Percentiles rank a stretch among this genome's conserved stretches.
These are phyloP conservation scores for Drepana arcuata DNA, from an alignment of 1,140 invertebrate species.

Conservation along the genomic window DNA sequence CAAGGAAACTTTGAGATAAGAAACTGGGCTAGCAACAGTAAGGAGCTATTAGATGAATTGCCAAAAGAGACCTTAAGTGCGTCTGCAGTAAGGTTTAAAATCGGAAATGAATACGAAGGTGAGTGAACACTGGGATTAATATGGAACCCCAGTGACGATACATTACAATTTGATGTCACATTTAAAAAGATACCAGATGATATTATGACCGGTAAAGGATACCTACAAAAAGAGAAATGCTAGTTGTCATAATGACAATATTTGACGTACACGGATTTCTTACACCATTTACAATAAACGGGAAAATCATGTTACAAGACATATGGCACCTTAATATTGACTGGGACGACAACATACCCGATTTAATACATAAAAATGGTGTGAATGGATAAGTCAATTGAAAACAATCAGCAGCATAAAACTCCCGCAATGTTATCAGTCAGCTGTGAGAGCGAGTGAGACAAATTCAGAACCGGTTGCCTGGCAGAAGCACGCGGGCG, in stretches of 20 bases:
- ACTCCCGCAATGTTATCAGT: no score
- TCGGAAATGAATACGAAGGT: slow-evolving; percentile 5
- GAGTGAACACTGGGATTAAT: slow-evolving; percentile 13
- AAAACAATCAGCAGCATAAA: no score
- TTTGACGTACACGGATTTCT: slow-evolving; percentile 7
- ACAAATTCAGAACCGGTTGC: no score
- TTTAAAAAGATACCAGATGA: slow-evolving; percentile 6
- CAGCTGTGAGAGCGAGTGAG: neutral
- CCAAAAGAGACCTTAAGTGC: slow-evolving; percentile 3
- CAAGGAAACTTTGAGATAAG: slow-evolving; percentile 19
- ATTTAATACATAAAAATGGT: neutral
- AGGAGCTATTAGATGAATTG: slow-evolving; percentile 6
- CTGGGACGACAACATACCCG: no score
- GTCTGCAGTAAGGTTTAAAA: slow-evolving; percentile 6
- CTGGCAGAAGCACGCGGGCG: no score
- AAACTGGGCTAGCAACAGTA: slow-evolving; percentile 12
- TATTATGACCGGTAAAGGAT: slow-evolving; percentile 7
- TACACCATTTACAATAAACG: slow-evolving; percentile 6
- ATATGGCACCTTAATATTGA: neutral
- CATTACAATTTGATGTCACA: slow-evolving; percentile 9
- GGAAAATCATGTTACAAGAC: neutral
- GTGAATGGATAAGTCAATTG: neutral
- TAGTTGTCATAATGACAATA: slow-evolving; percentile 9
- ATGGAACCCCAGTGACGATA: slow-evolving; percentile 10
- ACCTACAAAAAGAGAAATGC: slow-evolving; percentile 10